Percentiles rank a stretch among this genome's conserved stretches.
Conservation (phyloP, 2,888 invertebrate species). For the Herminia tarsipennalis region DNA sequence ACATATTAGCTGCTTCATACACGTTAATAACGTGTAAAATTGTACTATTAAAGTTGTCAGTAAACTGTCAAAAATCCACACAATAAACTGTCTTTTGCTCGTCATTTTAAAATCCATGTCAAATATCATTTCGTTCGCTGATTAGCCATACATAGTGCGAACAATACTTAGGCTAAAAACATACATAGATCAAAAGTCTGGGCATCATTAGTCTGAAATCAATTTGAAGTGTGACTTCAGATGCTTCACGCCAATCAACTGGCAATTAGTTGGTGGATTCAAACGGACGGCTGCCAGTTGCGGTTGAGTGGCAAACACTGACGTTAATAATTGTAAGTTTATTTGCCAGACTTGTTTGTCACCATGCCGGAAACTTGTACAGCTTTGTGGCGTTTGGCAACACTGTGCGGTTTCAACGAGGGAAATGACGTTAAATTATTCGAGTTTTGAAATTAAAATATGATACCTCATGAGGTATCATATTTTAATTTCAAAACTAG, state of each 20-base stretch:
- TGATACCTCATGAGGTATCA: too few species aligned
- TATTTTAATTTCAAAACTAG: too few species aligned
- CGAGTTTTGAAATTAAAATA: too few species aligned
- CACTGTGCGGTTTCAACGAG: too few species aligned
- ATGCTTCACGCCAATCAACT: conserved; percentile 21
- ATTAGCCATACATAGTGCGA: not conserved
- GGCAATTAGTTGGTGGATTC: conserved; percentile 31
- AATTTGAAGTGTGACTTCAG: conserved; percentile 10
- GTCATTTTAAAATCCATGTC: not conserved
- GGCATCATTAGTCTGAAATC: conserved; percentile 8
- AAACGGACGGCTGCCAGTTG: conserved; percentile 27
- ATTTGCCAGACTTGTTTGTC: conserved; percentile 25
- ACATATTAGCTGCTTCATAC: too few species aligned
- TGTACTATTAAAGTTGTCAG: not conserved
- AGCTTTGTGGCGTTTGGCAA: conserved; percentile 8
- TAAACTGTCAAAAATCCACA: conserved; percentile 2
- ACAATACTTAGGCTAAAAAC: conserved; percentile 1
- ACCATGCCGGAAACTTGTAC: conserved; percentile 13
- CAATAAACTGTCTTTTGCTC: not conserved
- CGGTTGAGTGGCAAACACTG: conserved; percentile 23
- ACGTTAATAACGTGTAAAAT: too few species aligned
- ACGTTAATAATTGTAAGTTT: conserved; percentile 17
- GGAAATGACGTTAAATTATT: too few species aligned
- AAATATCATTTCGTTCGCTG: not conserved
- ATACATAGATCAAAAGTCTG: conserved; percentile 6